Evolutionary conservation across 1,140 invertebrate genomes (phyloP).

Genomic region (Solenopsis fugax): DNA sequence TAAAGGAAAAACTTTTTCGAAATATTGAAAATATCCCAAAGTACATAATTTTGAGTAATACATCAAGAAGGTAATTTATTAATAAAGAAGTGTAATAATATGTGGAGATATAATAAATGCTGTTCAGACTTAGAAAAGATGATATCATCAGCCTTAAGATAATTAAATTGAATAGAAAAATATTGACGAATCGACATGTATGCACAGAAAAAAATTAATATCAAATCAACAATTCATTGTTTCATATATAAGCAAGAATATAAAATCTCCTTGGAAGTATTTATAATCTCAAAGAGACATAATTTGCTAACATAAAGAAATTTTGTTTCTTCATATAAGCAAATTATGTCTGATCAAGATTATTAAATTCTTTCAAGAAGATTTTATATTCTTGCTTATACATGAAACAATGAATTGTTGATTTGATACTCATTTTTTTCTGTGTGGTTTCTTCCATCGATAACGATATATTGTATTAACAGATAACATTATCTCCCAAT

Average conservation of each 20-base stretch:
- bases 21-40: background rate
- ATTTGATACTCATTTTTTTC: no score
- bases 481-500: conserved; percentile 14
- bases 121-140: background rate
- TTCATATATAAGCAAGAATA: no score
- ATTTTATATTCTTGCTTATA: no score
- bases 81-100: background rate
- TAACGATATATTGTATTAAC: conserved; percentile 6
- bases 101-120: conserved; percentile 1
- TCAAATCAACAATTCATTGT: no score
- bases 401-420: no score
- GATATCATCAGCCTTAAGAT: background rate
- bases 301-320: no score
- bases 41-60: background rate
- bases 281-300: no score
- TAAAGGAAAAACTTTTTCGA: background rate
- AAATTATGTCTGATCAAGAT: no score
- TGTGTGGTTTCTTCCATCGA: background rate
- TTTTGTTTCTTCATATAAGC: no score
- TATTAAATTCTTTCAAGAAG: no score
- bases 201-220: no score
- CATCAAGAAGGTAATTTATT: background rate
- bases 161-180: background rate
- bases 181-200: background rate
- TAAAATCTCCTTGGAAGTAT: no score